Conservation (phyloP, 2,113 vertebrate species). For the Proteles cristata region DNA sequence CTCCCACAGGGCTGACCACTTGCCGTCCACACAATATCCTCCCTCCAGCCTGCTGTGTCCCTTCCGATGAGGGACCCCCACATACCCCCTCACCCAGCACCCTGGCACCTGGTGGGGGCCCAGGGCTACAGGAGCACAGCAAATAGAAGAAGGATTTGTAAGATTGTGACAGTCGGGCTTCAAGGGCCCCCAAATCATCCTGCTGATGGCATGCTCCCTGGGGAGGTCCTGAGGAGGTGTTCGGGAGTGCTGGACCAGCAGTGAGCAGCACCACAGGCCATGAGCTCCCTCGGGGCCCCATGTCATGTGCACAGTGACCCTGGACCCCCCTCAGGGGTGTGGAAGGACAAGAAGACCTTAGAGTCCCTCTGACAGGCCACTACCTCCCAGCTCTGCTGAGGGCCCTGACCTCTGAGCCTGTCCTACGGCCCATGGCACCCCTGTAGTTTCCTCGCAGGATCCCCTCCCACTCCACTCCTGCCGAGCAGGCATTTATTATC, state of each 20-base stretch:
- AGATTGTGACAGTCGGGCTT: slow-evolving; percentile 77
- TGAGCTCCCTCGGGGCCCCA: accelerated
- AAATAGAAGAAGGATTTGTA: not conserved
- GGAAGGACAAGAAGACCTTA: not conserved
- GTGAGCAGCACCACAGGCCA: not conserved
- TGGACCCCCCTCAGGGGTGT: no score
- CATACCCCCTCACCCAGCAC: not conserved
- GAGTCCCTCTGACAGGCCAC: not conserved
- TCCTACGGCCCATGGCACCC: not conserved
- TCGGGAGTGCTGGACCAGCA: not conserved
- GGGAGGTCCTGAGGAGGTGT: not conserved
- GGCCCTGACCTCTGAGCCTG: not conserved
- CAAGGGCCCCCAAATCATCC: slow-evolving; percentile 79
- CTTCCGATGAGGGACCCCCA: not conserved
- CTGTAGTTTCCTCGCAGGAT: no score
- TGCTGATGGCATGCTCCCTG: slow-evolving; percentile 73
- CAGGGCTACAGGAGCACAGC: not conserved
- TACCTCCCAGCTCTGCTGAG: not conserved
- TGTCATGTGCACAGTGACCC: accelerated
- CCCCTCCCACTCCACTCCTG: accelerated
- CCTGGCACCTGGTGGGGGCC: accelerated
- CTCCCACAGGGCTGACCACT: not conserved
- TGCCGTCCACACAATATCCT: accelerated
- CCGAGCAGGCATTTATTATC: not conserved
- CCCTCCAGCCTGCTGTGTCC: not conserved